Base-by-base conservation (phyloP, 2,888 invertebrate genomes). In the Caradrina clavipalpis region DNA sequence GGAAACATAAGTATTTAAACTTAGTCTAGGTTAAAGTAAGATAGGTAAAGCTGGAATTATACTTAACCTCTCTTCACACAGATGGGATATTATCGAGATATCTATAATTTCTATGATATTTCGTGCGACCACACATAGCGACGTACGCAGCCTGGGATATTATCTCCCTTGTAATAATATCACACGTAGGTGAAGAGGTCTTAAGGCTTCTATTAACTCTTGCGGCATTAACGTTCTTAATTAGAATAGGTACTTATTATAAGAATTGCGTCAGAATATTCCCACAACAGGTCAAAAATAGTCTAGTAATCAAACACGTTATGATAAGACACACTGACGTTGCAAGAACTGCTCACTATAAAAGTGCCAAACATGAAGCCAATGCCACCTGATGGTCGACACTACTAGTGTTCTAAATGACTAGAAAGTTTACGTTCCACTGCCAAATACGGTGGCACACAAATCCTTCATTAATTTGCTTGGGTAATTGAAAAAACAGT, bases 211-310 rank as follows among this genome's bases (percentile, higher is more conserved):
- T 45, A 35, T 53, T 54, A 62, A 75, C 81, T 87, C 82, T 73
- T 65, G 89, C 81, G 88, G 88, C 87, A 84, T 59, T 69, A 53
- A 74, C 70, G 83, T 74, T 90, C 89, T 88, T 90, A 89, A 85
- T 69, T 82, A 72, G 45, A 64, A 58, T 76, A 73, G 60, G 47
- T 62, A 59, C 62, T 55, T 26, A 4, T 51, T n/a, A 50, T 53
- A 63, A 66, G 11, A 13, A 3, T 19, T 13, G 22, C 22, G 74
- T 67, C 51, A 31, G 49, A 13, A 64, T 68, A 76, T 74, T 74
- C 68, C 67, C 63, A 15, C 42, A 4, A 50, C 53, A 47, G 56
- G 10, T 61, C 17, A 35, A 51, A 11, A 49, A 35, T 19, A 35
- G 42, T 19, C 1, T 11, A 35, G 8, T 35, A 58, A 17, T 22